Evolutionary conservation across 1,140 invertebrate genomes (phyloP).

Genomic region (Hestina assimilis): DNA sequence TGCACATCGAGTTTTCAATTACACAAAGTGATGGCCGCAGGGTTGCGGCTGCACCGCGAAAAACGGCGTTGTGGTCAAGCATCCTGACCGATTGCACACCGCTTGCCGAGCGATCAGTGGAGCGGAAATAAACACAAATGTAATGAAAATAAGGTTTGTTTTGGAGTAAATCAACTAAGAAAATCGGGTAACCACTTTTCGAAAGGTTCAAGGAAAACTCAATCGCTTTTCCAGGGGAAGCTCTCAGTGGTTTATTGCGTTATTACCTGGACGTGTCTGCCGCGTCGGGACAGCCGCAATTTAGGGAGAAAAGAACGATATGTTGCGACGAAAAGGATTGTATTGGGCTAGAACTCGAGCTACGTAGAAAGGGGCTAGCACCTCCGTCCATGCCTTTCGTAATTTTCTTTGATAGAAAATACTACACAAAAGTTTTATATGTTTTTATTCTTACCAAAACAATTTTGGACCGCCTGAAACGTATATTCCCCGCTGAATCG

Average conservation of each 20-base stretch:
- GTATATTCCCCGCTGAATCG: too few species aligned
- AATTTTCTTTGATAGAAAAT: conserved; percentile 73
- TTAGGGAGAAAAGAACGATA: conserved; percentile 71
- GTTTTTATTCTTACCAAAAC: conserved; percentile 57
- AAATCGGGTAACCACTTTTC: conserved; percentile 63
- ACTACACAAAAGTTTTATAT: conserved; percentile 46
- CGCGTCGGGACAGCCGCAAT: conserved; percentile 71
- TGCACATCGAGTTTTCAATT: conserved; percentile 76
- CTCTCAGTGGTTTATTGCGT: conserved; percentile 77
- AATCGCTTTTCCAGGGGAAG: conserved; percentile 73
- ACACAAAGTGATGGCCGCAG: conserved; percentile 72
- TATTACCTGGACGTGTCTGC: conserved; percentile 76
- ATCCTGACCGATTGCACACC: conserved; percentile 53
- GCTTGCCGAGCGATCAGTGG: conserved; percentile 29
- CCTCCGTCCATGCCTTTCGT: conserved; percentile 44
- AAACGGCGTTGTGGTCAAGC: conserved; percentile 62
- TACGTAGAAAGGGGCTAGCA: conserved; percentile 49
- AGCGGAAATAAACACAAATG: conserved; percentile 48
- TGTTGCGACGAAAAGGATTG: conserved; percentile 71
- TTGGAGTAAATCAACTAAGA: conserved; percentile 38
- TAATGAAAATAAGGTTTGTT: conserved; percentile 54
- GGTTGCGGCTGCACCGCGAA: conserved; percentile 59
- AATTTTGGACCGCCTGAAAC: not conserved
- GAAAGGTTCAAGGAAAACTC: conserved; percentile 73
- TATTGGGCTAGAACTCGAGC: conserved; percentile 50